Evolutionary conservation across 2,888 invertebrate genomes (phyloP), one percentile per base, ranked within the genome.

Genomic region (Hydrotaea diabolus): DNA sequence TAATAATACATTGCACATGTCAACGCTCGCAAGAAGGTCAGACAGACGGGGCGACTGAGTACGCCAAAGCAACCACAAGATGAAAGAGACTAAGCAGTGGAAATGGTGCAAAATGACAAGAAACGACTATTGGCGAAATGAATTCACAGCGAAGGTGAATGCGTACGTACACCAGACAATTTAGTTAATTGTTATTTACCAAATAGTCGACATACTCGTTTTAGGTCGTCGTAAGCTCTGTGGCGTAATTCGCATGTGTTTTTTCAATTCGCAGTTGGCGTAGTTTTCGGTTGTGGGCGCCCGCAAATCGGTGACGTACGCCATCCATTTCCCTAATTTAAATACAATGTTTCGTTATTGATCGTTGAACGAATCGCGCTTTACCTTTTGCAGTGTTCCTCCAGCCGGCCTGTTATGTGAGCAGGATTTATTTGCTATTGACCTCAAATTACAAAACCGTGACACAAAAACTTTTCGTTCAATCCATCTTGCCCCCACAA

Each of bases 301-400:
- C n/a, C 49, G n/a, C 49, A 49, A 59, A 49, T 49, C 39, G 17
- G 31, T 75, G 49, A 71, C 66, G 21, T 49, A 11, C 59, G 78
- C 71, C 78, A 75, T 82, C 71, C 78, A 75, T 82, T 78, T 43
- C 74, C 43, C 46, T 62, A 71, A 71, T 73, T 82, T 77, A 21
- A 59, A 74, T 77, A 57, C 49, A 49, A 82, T 71, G 69, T 59
- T 53, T 31, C 21, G 31, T 53, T 53, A 53, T 17, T 53, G 53
- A 53, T 53, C 53, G 19, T 17, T 53, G 53, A 17, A 53, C n/a
- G 53, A n/a, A 39, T 13, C 39, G 39, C 1, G 5, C 36, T 36
- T n/a, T 31, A 31, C 2, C 31, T 31, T 31, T 39, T 39, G 7
- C 9, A 31, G 7, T 31, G 7, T 49, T 49, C 15, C 5, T 49